Base-by-base conservation (phyloP, 2,888 invertebrate genomes). In the Patella caerulea region DNA sequence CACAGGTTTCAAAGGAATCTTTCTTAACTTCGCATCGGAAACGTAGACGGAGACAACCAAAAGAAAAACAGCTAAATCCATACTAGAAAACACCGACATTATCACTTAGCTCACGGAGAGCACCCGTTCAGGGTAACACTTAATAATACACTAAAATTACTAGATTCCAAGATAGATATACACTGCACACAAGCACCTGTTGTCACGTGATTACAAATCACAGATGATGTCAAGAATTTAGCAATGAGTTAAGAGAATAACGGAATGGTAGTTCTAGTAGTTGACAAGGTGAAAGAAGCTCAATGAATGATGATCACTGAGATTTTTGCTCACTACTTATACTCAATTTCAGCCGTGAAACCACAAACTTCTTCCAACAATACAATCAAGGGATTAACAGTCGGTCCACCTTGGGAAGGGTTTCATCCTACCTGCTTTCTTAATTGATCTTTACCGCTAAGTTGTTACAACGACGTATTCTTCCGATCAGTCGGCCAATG, bases 31-130 rank as follows among this genome's bases (percentile, higher is more conserved):
- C 1, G 65, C 24, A 65, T 19, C 19, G 12, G 65, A 65, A 4
- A 65, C 65, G 3, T 19, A 24, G 65, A 24, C 65, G 24, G 65
- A 19, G 19, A 65, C 4, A 11, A 65, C 19, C 19, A 65, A 12
- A 19, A 65, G 24, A 65, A 19, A 65, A 7, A 65, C 65, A 65
- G 65, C 65, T 65, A 65, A 65, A 65, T 65, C 65, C 65, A 65
- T 65, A 65, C 19, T 19, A 65, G 65, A 65, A 45, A 45, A 45
- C 45, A 45, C 45, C 45, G 45, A 45, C 45, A 45, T 45, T 45
- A 45, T 45, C 45, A 45, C 45, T 45, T 45, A 45, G 45, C 45
- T 45, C 45, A 45, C 45, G 45, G 45, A 45, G 45, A 45, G 45
- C 45, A 45, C 45, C 45, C 45, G 45, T 45, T 7, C 7, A 45